Evolutionary conservation across 2,888 invertebrate species (phyloP).

Genomic region (Dioctria linearis): DNA sequence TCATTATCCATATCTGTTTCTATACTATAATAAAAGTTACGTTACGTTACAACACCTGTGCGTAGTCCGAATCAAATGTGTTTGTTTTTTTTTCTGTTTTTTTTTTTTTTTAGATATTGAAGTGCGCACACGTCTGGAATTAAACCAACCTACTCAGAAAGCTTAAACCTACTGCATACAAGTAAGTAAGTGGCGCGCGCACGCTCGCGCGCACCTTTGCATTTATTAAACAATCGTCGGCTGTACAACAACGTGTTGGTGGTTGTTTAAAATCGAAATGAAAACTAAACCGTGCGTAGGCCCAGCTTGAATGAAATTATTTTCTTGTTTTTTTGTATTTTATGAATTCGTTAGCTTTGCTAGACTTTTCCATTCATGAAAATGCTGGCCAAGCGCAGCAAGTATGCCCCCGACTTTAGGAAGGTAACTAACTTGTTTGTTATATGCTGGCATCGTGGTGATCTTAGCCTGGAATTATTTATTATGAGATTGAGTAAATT

Average conservation of each 20-base stretch:
- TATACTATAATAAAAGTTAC: not conserved
- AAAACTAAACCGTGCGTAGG: conserved; percentile 52
- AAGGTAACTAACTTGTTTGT: not conserved
- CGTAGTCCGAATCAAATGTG: not conserved
- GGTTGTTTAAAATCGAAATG: conserved; percentile 46
- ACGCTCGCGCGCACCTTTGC: conserved; percentile 31
- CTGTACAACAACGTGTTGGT: conserved; percentile 28
- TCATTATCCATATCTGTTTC: conserved; percentile 13
- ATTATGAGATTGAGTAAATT: conserved; percentile 45
- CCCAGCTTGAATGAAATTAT: conserved; percentile 45
- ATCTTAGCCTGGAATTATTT: not conserved
- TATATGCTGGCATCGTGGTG: not conserved
- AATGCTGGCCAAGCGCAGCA: not conserved
- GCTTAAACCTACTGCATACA: not conserved
- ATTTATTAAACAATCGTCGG: conserved; percentile 50
- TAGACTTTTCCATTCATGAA: conserved; percentile 50
- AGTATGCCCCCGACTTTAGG: not conserved
- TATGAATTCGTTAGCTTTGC: conserved; percentile 27
- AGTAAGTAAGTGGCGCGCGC: conserved; percentile 41
- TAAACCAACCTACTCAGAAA: conserved; percentile 10
- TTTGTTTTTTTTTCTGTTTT: too few relatives aligned
- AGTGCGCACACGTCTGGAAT: not conserved
- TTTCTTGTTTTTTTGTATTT: not conserved
- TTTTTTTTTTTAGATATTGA: not conserved
- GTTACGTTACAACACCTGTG: conserved; percentile 27